Conservation (phyloP, 2,888 invertebrate genomes). For the Scelioninae gen. 1 region DNA sequence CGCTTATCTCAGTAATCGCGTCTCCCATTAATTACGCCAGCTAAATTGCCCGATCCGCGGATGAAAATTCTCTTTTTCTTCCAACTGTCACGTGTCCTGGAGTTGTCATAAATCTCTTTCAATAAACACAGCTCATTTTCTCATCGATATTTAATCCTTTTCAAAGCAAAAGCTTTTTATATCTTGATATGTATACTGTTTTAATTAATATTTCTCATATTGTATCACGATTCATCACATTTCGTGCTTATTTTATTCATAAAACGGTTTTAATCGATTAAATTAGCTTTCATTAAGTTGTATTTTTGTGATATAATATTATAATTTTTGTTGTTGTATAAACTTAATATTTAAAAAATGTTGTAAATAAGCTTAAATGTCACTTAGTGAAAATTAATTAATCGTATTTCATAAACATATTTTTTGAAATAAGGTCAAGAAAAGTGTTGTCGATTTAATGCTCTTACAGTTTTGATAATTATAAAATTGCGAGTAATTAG, state of each 20-base stretch:
- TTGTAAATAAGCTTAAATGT: no score
- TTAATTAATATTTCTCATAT: background rate
- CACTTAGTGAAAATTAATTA: no score
- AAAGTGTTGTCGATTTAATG: background rate
- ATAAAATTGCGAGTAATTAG: conserved; percentile 11
- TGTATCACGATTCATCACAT: no score
- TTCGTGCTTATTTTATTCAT: no score
- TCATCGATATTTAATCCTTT: conserved; percentile 1
- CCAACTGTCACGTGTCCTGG: conserved; percentile 28
- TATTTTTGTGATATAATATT: no score
- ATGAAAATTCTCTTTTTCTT: conserved; percentile 19
- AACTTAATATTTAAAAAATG: no score
- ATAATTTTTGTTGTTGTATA: no score
- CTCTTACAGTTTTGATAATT: background rate
- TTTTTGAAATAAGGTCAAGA: background rate
- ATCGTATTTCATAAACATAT: background rate
- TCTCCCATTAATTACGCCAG: conserved; percentile 60
- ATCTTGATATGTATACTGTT: background rate
- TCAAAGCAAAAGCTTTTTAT: background rate
- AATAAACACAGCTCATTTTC: conserved; percentile 29
- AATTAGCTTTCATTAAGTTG: no score
- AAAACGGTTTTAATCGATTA: no score
- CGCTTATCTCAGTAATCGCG: conserved; percentile 61
- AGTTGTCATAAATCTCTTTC: conserved; percentile 35
- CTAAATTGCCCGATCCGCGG: conserved; percentile 43